Base-by-base conservation (phyloP, 2,888 invertebrate genomes). In the Heliconius hortense region DNA sequence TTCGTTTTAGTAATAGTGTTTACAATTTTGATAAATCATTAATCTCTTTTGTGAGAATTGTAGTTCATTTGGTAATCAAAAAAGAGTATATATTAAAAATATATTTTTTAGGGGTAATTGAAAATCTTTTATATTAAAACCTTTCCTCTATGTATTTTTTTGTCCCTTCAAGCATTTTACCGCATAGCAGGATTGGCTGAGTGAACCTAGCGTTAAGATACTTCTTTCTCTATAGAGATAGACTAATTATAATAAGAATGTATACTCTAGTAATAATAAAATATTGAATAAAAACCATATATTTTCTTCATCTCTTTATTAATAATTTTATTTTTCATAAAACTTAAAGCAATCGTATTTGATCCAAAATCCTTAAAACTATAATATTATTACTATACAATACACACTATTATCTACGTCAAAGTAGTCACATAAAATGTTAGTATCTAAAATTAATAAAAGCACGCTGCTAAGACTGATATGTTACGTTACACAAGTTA, bases 331-430 rank as follows among this genome's bases (percentile, higher is more conserved):
- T 66, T 85, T 85, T 85, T 86, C 83, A 81, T 85, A 82, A 80
- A 82, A 81, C 82, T 87, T 84, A 85, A 89, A 89, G 87, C 88
- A 87, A 87, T 73, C 71, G 81, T 79, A 83, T 81, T 83, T 79
- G 84, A 86, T 85, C 83, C 85, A 87, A 87, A 85, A 75, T n/a
- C 80, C 82, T 88, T 87, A 87, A 75, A 85, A 84, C 84, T 85
- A 82, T 79, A 68, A 31, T 60, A 66, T 76, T 60, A 60, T 76
- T 69, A 73, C 43, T 63, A 62, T 64, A 72, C 31, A 63, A 39
- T 73, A 74, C 74, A 68, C 56, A 78, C 69, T 72, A 71, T 60
- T 67, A 24, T 35, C 56, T 31, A 64, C n/a, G 63, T 53, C 48
- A 62, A 72, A 67, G 64, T 53, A 28, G 62, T 69, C 48, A 59